phyloP scores from a whole-genome alignment of 2,797 vertebrate genomes.

The Myripristis jacobus region DNA sequence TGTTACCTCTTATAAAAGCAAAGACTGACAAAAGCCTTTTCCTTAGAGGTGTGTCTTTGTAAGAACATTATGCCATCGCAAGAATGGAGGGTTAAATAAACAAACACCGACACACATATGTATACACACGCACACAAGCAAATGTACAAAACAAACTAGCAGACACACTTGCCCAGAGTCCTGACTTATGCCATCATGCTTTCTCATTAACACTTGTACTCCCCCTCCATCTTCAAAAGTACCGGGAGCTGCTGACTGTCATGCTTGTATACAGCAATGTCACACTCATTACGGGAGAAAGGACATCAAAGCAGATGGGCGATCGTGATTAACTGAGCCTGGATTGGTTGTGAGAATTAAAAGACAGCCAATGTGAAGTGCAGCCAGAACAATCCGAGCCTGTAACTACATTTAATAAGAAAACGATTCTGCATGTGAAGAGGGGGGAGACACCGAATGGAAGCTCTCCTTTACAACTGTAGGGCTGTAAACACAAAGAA shows the following conservation, averaged over 20 bases:
- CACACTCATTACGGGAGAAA: slow-evolving; percentile 70
- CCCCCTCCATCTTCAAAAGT: slow-evolving; percentile 35
- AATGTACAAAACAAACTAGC: slow-evolving; percentile 17
- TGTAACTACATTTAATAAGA: slow-evolving; percentile 31
- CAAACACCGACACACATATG: not conserved
- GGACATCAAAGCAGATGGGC: slow-evolving; percentile 76
- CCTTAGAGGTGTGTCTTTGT: not conserved
- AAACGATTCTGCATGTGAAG: slow-evolving; percentile 20
- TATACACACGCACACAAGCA: not conserved
- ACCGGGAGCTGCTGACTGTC: slow-evolving; percentile 55
- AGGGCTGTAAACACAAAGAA: not conserved
- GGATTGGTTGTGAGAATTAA: slow-evolving; percentile 48
- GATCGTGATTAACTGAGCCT: slow-evolving; percentile 60
- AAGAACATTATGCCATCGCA: not conserved
- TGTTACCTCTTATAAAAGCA: too few species aligned
- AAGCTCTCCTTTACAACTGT: slow-evolving; percentile 3
- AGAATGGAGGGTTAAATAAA: not conserved
- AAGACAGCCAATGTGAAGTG: slow-evolving; percentile 56
- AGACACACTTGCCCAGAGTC: slow-evolving; percentile 25
- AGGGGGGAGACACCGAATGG: not conserved
- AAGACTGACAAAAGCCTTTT: not conserved
- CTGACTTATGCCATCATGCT: slow-evolving; percentile 38
- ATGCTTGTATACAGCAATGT: slow-evolving; percentile 58
- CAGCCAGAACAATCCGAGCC: slow-evolving; percentile 34
- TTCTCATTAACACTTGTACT: slow-evolving; percentile 48